A percentile compares a stretch with the other conserved stretches of the same genome.
Conservation (phyloP, 2,113 vertebrate species). For the Oryzias curvinotus region DNA sequence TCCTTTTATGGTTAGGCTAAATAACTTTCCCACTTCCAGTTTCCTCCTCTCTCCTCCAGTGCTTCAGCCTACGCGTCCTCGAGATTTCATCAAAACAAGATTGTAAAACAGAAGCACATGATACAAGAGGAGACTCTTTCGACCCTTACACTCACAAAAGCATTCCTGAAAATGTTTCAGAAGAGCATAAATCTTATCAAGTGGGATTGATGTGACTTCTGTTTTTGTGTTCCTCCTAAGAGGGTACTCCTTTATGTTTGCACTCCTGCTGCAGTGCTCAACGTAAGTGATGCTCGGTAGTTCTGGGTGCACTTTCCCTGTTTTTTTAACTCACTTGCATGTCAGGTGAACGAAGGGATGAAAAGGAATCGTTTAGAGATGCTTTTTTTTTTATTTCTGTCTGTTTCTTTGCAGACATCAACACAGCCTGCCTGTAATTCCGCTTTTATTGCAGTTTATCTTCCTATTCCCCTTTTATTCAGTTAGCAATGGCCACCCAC, state of each 20-base stretch:
- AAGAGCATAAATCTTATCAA: too few relatives aligned
- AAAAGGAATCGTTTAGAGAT: background rate
- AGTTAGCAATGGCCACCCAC: slow-evolving; percentile 52
- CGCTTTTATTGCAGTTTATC: slow-evolving; percentile 66
- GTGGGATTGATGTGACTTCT: too few relatives aligned
- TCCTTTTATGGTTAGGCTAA: too few relatives aligned
- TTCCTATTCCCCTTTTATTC: slow-evolving; percentile 44
- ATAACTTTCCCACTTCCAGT: too few relatives aligned
- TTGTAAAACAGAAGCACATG: too few relatives aligned
- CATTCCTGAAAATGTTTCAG: too few relatives aligned
- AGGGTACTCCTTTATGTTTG: slow-evolving; percentile 51
- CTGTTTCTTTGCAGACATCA: slow-evolving; percentile 15
- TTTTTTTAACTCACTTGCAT: background rate
- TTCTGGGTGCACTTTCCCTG: background rate
- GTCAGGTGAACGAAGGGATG: background rate
- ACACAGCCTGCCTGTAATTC: slow-evolving; percentile 15
- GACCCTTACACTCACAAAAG: too few relatives aligned
- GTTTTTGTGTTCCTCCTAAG: background rate
- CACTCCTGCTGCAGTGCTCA: slow-evolving; percentile 32
- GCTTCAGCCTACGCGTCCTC: too few relatives aligned
- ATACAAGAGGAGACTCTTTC: too few relatives aligned
- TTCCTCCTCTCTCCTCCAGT: too few relatives aligned
- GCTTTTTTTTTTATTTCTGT: slow-evolving; percentile 14
- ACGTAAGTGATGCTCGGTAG: background rate
- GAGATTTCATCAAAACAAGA: too few relatives aligned